Evolutionary conservation across 2,797 vertebrate species (phyloP).

Genomic region (Cirrhinus molitorella): DNA sequence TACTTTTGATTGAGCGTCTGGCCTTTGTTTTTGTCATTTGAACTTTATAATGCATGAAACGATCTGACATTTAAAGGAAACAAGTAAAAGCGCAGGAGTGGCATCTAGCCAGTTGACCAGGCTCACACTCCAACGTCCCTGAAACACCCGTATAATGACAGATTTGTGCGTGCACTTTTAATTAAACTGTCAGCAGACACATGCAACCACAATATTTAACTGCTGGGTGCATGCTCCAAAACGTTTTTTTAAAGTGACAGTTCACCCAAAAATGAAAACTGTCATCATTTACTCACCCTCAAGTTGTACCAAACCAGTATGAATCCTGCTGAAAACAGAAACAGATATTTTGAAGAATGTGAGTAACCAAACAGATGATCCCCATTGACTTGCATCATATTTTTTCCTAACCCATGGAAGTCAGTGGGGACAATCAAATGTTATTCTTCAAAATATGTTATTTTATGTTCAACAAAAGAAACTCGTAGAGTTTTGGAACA

Average conservation of each 20-base stretch:
- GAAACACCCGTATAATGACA: conserved; percentile 25
- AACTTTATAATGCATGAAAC: not conserved
- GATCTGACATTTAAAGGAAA: not conserved
- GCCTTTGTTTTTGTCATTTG: not conserved
- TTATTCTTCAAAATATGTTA: not conserved
- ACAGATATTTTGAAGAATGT: not conserved
- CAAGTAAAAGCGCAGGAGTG: conserved; percentile 13
- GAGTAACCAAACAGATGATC: not conserved
- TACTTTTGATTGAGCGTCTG: not conserved
- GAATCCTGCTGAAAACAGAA: not conserved
- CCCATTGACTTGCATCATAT: not conserved
- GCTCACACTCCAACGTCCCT: conserved; percentile 1
- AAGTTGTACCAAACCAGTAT: not conserved
- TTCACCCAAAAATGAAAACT: not conserved
- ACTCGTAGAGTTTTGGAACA: not conserved
- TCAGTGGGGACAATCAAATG: not conserved
- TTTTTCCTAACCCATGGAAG: not conserved
- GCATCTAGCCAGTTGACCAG: conserved; percentile 12
- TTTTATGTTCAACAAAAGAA: not conserved
- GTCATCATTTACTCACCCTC: not conserved
- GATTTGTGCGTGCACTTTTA: conserved; percentile 19
- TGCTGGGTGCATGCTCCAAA: not conserved
- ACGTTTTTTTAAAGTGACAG: not conserved
- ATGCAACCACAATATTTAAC: not conserved
- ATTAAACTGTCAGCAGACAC: not conserved